Evolutionary conservation across 2,797 vertebrate species (phyloP).

Genomic region (Luscinia megarhynchos): DNA sequence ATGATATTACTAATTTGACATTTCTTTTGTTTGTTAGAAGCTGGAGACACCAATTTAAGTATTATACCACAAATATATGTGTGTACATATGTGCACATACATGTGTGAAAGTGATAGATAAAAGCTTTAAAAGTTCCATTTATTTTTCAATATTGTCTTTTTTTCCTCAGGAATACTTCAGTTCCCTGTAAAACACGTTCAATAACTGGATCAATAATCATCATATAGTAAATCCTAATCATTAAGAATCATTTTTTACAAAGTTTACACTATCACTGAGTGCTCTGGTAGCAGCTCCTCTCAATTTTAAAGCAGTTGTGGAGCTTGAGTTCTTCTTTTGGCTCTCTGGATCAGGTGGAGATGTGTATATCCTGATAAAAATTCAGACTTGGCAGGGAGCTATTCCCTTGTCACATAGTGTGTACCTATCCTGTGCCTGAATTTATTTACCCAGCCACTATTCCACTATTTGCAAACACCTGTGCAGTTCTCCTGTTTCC

Average conservation of each 20-base stretch:
- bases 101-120: background rate
- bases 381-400: background rate
- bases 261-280: background rate
- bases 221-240: background rate
- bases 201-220: background rate
- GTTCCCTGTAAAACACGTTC: background rate
- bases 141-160: background rate
- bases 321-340: background rate
- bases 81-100: background rate
- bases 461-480: background rate
- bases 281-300: background rate
- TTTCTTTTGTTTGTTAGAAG: background rate
- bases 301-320: background rate
- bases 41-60: background rate
- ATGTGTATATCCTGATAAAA: background rate
- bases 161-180: background rate
- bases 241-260: background rate
- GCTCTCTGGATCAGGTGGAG: background rate
- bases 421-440: background rate
- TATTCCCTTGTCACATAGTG: background rate
- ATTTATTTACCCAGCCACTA: background rate
- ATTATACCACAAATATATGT: background rate
- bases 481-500: background rate
- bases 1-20: background rate
- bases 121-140: background rate